Base-by-base conservation (phyloP, 2,888 invertebrate species). In the Amblyteles armatorius region DNA sequence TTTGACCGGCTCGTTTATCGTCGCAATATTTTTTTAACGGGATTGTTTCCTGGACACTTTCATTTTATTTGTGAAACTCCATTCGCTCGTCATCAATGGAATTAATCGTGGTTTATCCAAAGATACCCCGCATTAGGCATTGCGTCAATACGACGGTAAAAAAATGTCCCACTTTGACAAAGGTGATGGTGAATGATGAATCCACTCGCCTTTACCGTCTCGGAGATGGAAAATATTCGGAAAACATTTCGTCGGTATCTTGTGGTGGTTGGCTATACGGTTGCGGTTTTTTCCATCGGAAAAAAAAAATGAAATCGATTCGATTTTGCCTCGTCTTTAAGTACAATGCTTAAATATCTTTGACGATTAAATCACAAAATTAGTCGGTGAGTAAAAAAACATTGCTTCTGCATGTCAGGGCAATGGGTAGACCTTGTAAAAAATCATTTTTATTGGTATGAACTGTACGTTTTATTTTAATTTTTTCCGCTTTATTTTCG, bases 331-430 rank as follows among this genome's bases (percentile, higher is more conserved):
- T 80, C 48, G 60, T 44, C 57, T 68, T 16, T 29, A 26, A 76
- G 67, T 76, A 48, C 44, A 67, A 33, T 76, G 73, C 68, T 81
- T 81, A 40, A 76, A 72, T 63, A 60, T 57, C 29, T 84, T 57
- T 86, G 82, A 84, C 82, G 86, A 87, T 87, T 82, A 55, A 84
- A 87, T 82, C 87, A 84, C 87, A 88, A 88, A 86, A 87, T 88
- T 86, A 80, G 88, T 87, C 87, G 82, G 83, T 72, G 26, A 69
- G n/a, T 11, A 50, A 74, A 36, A 36, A 40, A 52, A 36, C 44
- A 67, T 65, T 55, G 63, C 6, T 36, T 63, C 33, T 63, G 9
- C 71, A 48, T 55, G 40, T 60, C 63, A 67, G 60, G 55, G 36
- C 52, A 72, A 71, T 68, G 40, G 9, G 67, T 73, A 22, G 29